A percentile compares a stretch with the other conserved stretches of the same genome.
These are phyloP conservation scores for Cyclopterus lumpus DNA, from an alignment of 2,797 vertebrate genomes.

Conservation along the genomic window DNA sequence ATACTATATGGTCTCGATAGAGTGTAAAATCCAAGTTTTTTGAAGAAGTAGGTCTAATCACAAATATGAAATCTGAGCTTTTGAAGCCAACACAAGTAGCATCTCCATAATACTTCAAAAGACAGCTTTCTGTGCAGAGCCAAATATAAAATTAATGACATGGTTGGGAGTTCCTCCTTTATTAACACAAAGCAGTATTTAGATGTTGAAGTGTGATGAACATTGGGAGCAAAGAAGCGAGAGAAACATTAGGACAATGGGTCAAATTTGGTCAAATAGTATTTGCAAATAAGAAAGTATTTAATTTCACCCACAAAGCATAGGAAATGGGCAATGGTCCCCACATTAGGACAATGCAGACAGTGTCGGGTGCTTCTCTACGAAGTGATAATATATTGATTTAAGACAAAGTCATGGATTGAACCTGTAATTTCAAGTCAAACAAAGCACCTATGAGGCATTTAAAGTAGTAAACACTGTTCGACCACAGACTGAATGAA, in stretches of 20 bases:
- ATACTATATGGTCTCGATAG: constrained; percentile 5
- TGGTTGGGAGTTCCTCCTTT: constrained; percentile 13
- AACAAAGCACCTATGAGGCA: neutral
- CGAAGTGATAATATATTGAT: neutral
- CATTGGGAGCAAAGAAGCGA: constrained; percentile 33
- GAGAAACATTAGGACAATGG: constrained; percentile 57
- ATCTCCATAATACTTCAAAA: constrained; percentile 54
- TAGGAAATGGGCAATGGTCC: neutral
- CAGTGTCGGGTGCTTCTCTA: neutral
- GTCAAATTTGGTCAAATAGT: constrained; percentile 45
- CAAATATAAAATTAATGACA: constrained; percentile 36
- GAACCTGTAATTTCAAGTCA: neutral
- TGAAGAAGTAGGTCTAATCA: neutral
- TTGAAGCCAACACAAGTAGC: constrained; percentile 27
- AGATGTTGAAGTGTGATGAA: constrained; percentile 28
- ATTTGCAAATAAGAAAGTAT: constrained; percentile 45
- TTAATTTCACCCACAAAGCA: neutral
- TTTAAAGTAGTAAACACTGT: constrained; percentile 36
- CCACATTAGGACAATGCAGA: neutral
- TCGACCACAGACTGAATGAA: constrained; percentile 53
- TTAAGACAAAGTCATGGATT: neutral
- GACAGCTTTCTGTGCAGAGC: constrained; percentile 51
- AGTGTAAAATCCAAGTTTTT: constrained; percentile 8
- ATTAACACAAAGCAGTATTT: constrained; percentile 16
- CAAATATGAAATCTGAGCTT: constrained; percentile 26